Evolutionary conservation across 2,888 invertebrate species (phyloP).

Genomic region (Venusia cambrica): DNA sequence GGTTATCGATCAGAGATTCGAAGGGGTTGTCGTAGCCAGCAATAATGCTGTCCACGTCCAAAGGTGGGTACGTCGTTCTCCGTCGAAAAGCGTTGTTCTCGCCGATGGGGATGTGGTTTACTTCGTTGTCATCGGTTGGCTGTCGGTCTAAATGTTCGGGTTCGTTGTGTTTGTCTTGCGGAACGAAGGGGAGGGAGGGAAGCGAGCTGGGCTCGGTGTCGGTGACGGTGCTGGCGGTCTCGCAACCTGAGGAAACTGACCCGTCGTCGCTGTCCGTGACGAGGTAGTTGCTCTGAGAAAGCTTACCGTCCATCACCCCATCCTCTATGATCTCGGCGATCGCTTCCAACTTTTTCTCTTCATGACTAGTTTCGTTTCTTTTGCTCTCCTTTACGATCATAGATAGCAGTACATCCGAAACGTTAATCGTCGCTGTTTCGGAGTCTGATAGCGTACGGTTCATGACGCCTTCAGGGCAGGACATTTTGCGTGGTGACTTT

Average conservation of each 20-base stretch:
- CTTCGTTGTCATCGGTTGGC: slow-evolving; percentile 53
- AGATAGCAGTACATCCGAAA: slow-evolving; percentile 55
- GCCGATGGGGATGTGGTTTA: slow-evolving; percentile 73
- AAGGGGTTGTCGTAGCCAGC: slow-evolving; percentile 61
- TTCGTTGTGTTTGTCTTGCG: slow-evolving; percentile 57
- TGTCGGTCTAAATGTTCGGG: slow-evolving; percentile 52
- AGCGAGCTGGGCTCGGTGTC: slow-evolving; percentile 78
- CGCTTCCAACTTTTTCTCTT: slow-evolving; percentile 56
- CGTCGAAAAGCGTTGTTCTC: slow-evolving; percentile 67
- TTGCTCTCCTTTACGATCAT: slow-evolving; percentile 57
- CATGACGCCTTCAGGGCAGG: slow-evolving; percentile 70
- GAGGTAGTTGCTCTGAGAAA: slow-evolving; percentile 76
- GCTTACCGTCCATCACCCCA: slow-evolving; percentile 45
- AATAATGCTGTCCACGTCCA: slow-evolving; percentile 51
- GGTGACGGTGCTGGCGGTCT: slow-evolving; percentile 87
- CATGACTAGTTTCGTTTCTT: slow-evolving; percentile 58
- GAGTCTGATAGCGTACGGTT: slow-evolving; percentile 55
- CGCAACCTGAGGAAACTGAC: slow-evolving; percentile 90
- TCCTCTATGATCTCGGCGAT: slow-evolving; percentile 60
- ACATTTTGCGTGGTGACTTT: slow-evolving; percentile 64
- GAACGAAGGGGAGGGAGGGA: slow-evolving; percentile 65
- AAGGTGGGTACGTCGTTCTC: slow-evolving; percentile 70
- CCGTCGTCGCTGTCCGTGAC: slow-evolving; percentile 86
- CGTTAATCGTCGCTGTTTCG: slow-evolving; percentile 40
- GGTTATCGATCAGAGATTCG: slow-evolving; percentile 66